Conservation (phyloP, 1,140 invertebrate genomes). For the Marisa cornuarietis region DNA sequence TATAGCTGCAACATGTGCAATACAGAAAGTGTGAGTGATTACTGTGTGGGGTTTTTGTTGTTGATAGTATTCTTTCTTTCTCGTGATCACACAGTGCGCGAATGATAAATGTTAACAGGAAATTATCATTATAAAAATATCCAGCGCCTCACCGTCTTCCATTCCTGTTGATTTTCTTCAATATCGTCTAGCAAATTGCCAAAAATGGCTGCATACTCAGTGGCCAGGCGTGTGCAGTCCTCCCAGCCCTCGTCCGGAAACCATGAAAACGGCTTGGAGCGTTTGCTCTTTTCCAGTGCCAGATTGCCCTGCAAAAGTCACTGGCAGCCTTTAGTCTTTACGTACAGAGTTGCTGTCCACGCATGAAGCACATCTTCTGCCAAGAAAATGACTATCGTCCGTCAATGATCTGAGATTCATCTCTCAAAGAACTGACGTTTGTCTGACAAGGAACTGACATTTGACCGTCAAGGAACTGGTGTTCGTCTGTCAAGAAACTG, state of each 20-base stretch:
- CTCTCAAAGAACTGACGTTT: too few species aligned
- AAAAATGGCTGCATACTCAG: conserved; percentile 77
- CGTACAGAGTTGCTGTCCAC: too few species aligned
- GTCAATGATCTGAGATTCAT: too few species aligned
- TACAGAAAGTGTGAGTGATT: too few species aligned
- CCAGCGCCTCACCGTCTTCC: conserved; percentile 69
- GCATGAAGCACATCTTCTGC: too few species aligned
- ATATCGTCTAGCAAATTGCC: conserved; percentile 76
- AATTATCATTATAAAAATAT: not conserved
- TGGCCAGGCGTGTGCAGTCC: conserved; percentile 78
- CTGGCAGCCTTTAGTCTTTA: not conserved
- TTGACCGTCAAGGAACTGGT: too few species aligned
- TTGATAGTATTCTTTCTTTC: too few species aligned
- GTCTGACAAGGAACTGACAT: too few species aligned
- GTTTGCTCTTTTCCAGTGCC: conserved; percentile 76
- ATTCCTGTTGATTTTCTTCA: conserved; percentile 69
- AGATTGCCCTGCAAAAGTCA: conserved; percentile 72
- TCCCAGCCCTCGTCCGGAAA: conserved; percentile 80
- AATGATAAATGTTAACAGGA: too few species aligned
- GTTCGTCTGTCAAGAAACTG: too few species aligned
- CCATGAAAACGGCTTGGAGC: conserved; percentile 76
- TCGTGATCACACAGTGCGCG: not conserved
- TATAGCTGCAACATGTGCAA: not conserved
- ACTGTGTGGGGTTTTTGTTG: too few species aligned
- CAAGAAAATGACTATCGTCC: too few species aligned